phyloP scores from a whole-genome alignment of 1,140 invertebrate genomes.

The Tetragonula clypearis region DNA sequence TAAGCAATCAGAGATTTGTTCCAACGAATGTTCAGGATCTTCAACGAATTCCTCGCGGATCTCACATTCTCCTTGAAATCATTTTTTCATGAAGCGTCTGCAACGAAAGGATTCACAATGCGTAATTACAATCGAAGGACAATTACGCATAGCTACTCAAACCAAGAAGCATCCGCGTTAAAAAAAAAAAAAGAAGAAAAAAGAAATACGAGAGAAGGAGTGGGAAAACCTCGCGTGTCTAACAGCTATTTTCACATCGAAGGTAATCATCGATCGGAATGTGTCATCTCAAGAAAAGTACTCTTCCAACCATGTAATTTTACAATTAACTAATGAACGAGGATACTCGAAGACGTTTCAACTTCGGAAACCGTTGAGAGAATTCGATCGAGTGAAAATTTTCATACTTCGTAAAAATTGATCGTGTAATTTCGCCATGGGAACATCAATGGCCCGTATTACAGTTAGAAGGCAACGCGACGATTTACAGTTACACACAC shows the following conservation, averaged over 20 bases:
- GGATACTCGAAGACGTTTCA: neutral
- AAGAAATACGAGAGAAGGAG: neutral
- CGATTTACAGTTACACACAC: slow-evolving; percentile 69
- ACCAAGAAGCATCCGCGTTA: neutral
- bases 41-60: neutral
- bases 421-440: slow-evolving; percentile 23
- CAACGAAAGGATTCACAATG: neutral
- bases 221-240: neutral
- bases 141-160: neutral
- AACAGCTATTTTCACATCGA: slow-evolving; percentile 52
- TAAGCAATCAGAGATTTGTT: neutral
- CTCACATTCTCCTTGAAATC: neutral
- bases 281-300: slow-evolving; percentile 68
- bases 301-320: slow-evolving; percentile 18
- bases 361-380: neutral
- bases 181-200: too few species aligned
- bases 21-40: neutral
- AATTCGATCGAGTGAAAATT: neutral
- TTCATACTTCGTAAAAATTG: neutral
- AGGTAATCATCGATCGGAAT: slow-evolving; percentile 74
- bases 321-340: neutral
- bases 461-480: slow-evolving; percentile 75
- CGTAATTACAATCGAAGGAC: neutral
- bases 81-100: too few species aligned
- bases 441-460: slow-evolving; percentile 68